These are phyloP conservation scores for Sphenodon punctatus DNA, from an alignment of 2,797 vertebrate genomes.

Conservation along the genomic window DNA sequence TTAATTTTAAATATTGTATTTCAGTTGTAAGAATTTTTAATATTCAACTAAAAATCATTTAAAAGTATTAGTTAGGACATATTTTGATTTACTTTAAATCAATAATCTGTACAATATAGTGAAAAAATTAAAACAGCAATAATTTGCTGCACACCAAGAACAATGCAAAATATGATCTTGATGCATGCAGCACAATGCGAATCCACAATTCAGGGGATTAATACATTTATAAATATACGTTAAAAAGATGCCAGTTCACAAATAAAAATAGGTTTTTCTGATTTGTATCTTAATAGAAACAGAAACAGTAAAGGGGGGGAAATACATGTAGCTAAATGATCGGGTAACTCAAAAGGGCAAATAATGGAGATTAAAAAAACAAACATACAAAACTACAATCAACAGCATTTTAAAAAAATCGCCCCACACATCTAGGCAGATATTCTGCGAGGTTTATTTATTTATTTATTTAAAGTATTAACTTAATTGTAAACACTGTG, in stretches of 20 bases:
- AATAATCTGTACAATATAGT: not conserved
- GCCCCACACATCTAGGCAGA: not conserved
- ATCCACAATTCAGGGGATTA: not conserved
- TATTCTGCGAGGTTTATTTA: too few species aligned
- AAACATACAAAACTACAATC: not conserved
- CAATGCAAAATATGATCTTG: not conserved
- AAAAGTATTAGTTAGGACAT: not conserved
- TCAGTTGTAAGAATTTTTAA: not conserved
- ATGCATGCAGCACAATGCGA: not conserved
- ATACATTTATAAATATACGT: not conserved
- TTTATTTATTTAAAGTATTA: too few species aligned
- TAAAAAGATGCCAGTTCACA: not conserved
- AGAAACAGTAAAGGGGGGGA: not conserved
- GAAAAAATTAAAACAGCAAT: not conserved
- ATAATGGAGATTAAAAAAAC: not conserved
- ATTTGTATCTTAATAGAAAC: not conserved
- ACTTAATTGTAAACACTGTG: not conserved
- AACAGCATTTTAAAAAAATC: not conserved
- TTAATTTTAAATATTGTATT: not conserved
- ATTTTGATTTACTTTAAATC: not conserved
- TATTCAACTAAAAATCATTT: not conserved
- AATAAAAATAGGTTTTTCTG: not conserved
- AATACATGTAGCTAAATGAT: rapidly evolving
- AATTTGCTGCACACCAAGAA: not conserved
- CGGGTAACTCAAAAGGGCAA: not conserved